Conservation (phyloP, 1,140 invertebrate genomes). For the Augochlora pura region DNA sequence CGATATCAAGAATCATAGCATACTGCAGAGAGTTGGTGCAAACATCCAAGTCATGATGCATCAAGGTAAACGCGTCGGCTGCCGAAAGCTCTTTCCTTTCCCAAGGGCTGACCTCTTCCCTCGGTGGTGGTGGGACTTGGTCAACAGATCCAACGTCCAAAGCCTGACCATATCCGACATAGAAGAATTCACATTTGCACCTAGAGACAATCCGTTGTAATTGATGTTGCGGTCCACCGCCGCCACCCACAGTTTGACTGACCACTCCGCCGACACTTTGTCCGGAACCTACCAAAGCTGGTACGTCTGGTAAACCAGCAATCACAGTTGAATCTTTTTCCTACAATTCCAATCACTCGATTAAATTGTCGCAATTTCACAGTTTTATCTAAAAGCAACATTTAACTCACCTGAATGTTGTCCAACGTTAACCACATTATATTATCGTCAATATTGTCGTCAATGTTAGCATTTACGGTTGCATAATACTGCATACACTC, state of each 20-base stretch:
- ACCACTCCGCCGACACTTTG: slow-evolving; percentile 98
- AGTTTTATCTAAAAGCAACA: not conserved
- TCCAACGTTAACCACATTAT: slow-evolving; percentile 98
- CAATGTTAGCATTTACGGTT: slow-evolving; percentile 92
- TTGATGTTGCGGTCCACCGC: slow-evolving; percentile 83
- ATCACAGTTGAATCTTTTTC: slow-evolving; percentile 90
- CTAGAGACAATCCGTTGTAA: slow-evolving; percentile 97
- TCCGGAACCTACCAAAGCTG: slow-evolving; percentile 95
- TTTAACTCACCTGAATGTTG: slow-evolving; percentile 85
- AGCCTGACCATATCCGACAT: slow-evolving; percentile 95
- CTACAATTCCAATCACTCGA: slow-evolving; percentile 45
- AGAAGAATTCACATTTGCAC: slow-evolving; percentile 99
- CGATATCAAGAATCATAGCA: slow-evolving; percentile 97
- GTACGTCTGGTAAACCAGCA: slow-evolving; percentile 89
- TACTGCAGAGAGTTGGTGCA: slow-evolving; percentile 98
- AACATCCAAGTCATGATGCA: slow-evolving; percentile 98
- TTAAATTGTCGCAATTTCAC: not conserved
- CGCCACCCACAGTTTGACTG: slow-evolving; percentile 93
- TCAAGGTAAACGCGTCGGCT: slow-evolving; percentile 97
- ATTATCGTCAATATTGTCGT: slow-evolving; percentile 90
- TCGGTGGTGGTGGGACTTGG: slow-evolving; percentile 85
- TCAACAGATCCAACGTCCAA: slow-evolving; percentile 85
- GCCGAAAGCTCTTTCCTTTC: slow-evolving; percentile 88
- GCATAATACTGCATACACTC: slow-evolving; percentile 99
- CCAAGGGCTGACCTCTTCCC: slow-evolving; percentile 87